Conservation (phyloP, 2,888 invertebrate genomes). For the Hetaerina titia region DNA sequence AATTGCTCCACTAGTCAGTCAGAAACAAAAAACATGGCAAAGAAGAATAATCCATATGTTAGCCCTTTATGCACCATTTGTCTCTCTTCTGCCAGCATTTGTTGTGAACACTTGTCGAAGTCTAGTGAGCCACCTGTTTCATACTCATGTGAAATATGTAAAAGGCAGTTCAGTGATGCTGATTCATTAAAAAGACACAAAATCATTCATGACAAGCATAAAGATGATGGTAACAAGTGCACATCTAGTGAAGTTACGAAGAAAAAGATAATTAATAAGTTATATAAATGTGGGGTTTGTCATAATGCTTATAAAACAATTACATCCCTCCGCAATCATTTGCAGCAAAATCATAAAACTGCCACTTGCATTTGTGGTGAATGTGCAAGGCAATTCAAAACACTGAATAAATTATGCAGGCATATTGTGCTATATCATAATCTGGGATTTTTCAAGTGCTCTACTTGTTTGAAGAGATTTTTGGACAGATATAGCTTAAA, state of each 20-base stretch:
- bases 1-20: neutral
- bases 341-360: neutral
- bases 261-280: neutral
- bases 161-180: neutral
- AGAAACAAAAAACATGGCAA: neutral
- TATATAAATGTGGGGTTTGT: neutral
- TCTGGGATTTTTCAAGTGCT: conserved; percentile 10
- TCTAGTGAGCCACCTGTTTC: neutral
- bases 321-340: neutral
- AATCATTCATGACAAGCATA: neutral
- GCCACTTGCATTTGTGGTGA: neutral
- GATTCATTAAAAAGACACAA: neutral
- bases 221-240: neutral
- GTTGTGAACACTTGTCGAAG: neutral
- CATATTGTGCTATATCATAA: neutral
- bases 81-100: neutral
- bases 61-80: neutral
- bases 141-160: neutral
- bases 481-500: conserved; percentile 7
- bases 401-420: neutral
- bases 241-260: neutral
- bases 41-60: neutral
- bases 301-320: neutral
- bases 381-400: neutral
- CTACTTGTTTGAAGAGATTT: neutral